Base-by-base conservation (phyloP, 2,888 invertebrate species). In the Eudasyphora cyanicolor region DNA sequence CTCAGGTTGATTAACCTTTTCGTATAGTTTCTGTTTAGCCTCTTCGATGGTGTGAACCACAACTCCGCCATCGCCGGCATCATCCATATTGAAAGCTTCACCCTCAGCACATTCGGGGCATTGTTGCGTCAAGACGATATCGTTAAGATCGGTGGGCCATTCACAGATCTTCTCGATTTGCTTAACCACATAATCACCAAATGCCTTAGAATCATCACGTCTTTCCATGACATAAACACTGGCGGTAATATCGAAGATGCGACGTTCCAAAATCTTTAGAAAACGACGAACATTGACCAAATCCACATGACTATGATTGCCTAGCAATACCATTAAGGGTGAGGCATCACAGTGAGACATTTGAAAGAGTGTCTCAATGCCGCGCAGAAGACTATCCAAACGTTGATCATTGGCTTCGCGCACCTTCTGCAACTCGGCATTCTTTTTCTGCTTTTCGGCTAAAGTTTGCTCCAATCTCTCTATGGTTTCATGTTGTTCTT, bases 261-360 rank as follows among this genome's bases (percentile, higher is more conserved):
- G 93, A 0, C 90, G 84, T 87, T 94, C 94, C 4, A 94, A 88
- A 21, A 94, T 92, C 78, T 91, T 91, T 0, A 94, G 90, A 87
- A 94, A 94, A 77, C 93, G 92, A 21, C 90, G 86, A 2, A 94
- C 93, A 87, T 94, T 94, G 89, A 93, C 93, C 51, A 93, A 92
- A 90, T 95, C 92, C 87, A 95, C 90, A 87, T 93, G 92, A 85
- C 93, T 91, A 91, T 95, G 91, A 91, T 94, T 91, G n/a, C 95
- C 92, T 51, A 94, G 89, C 14, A 94, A 89, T 0, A 94, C 86
- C 76, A 93, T 82, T 67, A 94, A 87, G 67, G 94, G 93, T 17
- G 93, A 88, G 76, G 90, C 88, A 88, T 94, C 93, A 70, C 93
- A 93, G 86, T 92, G 91, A 14, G 93, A 92, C 64, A 93, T 87